phyloP scores from a whole-genome alignment of 1,140 invertebrate species.

The Parapsyche elsis region DNA sequence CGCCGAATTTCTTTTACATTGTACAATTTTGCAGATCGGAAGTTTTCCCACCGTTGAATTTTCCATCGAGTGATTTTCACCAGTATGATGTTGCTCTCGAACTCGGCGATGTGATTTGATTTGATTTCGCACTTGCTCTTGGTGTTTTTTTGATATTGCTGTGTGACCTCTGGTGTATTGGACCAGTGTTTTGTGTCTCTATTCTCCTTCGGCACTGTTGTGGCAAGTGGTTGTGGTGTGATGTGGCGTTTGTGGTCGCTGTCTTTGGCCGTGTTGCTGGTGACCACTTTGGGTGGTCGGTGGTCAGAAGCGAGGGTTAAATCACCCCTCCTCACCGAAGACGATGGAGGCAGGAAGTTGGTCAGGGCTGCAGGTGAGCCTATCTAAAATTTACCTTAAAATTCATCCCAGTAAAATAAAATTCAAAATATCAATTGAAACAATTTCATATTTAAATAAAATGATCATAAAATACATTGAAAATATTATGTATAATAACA shows the following conservation, averaged over 20 bases:
- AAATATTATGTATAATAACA: too few relatives aligned
- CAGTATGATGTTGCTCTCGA: neutral
- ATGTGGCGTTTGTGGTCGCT: conserved; percentile 22
- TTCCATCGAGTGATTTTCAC: too few relatives aligned
- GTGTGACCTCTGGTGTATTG: neutral
- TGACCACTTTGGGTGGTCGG: neutral
- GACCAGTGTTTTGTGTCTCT: neutral
- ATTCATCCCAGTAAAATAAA: too few relatives aligned
- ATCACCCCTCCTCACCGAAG: neutral
- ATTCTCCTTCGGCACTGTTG: neutral
- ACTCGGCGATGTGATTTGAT: neutral
- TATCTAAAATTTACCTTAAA: neutral
- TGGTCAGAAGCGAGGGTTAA: neutral
- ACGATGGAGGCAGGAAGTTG: conserved; percentile 7
- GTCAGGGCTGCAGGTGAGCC: conserved; percentile 29
- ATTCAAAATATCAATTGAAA: too few relatives aligned
- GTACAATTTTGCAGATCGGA: too few relatives aligned
- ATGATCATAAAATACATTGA: too few relatives aligned
- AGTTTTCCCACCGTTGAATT: too few relatives aligned
- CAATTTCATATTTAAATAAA: too few relatives aligned
- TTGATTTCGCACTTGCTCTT: neutral
- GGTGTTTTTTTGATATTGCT: neutral
- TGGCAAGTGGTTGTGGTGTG: conserved; percentile 12
- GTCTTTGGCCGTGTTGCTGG: neutral
- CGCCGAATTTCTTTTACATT: too few relatives aligned